phyloP scores from a whole-genome alignment of 2,888 invertebrate genomes.

The Thymelicus sylvestris region DNA sequence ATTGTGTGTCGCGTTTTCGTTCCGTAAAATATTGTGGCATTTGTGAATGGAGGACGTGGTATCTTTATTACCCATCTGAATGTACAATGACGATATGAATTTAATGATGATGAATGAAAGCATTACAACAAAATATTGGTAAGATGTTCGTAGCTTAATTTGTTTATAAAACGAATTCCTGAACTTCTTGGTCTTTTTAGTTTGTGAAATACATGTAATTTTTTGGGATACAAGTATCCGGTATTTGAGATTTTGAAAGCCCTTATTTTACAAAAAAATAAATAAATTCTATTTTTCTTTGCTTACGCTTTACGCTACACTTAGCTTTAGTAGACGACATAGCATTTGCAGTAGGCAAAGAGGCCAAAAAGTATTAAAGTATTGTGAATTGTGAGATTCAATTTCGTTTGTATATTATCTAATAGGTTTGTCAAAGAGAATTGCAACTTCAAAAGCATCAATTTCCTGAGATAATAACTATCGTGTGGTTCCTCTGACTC shows the following conservation, averaged over 20 bases:
- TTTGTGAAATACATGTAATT: too few species aligned
- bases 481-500: slow-evolving; percentile 12
- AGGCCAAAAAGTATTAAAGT: not conserved
- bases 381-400: not conserved
- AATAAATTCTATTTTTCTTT: too few species aligned
- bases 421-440: slow-evolving; percentile 17
- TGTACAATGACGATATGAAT: not conserved
- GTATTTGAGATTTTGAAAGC: too few species aligned
- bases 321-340: too few species aligned
- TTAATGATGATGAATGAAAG: not conserved
- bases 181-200: too few species aligned
- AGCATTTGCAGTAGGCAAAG: too few species aligned
- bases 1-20: slow-evolving; percentile 9
- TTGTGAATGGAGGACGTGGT: not conserved
- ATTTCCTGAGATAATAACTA: slow-evolving; percentile 29
- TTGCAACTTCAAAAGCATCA: slow-evolving; percentile 32
- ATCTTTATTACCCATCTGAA: slow-evolving; percentile 5
- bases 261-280: too few species aligned
- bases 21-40: slow-evolving; percentile 1
- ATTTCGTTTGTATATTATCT: not conserved
- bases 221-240: too few species aligned
- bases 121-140: too few species aligned
- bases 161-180: too few species aligned
- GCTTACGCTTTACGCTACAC: too few species aligned
- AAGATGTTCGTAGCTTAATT: too few species aligned